Percentiles rank a stretch among this genome's conserved stretches.
Evolutionary conservation across 1,140 invertebrate species (phyloP).

Genomic region (Ceratina calcarata): DNA sequence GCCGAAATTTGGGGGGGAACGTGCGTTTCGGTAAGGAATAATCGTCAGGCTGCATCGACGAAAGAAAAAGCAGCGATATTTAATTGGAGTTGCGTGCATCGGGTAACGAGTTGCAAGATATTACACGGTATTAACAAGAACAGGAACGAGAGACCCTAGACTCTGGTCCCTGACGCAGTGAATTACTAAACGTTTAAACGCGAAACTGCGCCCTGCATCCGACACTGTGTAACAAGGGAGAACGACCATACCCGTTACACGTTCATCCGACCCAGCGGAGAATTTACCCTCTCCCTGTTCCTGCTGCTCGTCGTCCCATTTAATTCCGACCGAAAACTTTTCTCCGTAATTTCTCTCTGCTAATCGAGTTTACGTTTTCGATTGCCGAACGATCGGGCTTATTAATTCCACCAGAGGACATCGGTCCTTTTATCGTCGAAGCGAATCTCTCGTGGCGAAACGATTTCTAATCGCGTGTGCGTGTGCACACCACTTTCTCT

Average conservation of each 20-base stretch:
- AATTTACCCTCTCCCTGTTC: background rate
- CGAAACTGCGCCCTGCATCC: background rate
- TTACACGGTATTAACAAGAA: background rate
- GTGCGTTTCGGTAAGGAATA: no score
- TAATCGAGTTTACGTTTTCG: background rate
- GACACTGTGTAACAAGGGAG: background rate
- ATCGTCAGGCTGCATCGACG: no score
- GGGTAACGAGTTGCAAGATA: background rate
- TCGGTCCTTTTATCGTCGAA: no score
- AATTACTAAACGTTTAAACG: conserved; percentile 1
- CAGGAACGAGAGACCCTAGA: background rate
- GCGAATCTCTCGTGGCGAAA: no score
- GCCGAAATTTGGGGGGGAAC: no score
- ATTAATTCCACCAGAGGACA: no score
- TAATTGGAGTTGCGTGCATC: conserved; percentile 14
- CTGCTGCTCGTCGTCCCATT: no score
- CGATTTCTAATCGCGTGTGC: no score
- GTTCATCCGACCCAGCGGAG: background rate
- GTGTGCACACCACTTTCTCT: no score
- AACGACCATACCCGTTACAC: background rate
- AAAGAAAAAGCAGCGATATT: background rate
- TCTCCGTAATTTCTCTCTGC: background rate
- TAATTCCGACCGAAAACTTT: background rate
- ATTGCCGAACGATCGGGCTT: no score
- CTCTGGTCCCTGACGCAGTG: background rate